A percentile compares a stretch with the other conserved stretches of the same genome.
Conservation (phyloP, 2,113 vertebrate genomes). For the Symphodus melops region DNA sequence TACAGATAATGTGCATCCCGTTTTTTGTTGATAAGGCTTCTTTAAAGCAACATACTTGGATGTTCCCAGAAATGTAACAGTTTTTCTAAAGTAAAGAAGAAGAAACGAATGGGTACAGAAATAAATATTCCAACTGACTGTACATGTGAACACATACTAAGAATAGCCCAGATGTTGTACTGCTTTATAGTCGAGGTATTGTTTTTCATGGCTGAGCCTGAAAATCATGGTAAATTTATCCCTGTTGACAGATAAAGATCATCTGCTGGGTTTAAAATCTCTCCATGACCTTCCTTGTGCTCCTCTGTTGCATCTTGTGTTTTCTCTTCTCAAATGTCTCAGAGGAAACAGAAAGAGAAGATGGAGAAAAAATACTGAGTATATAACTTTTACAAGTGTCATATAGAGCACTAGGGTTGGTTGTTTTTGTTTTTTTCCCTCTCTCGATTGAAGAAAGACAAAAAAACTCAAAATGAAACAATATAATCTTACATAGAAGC, state of each 20-base stretch:
- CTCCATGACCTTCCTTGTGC: background rate
- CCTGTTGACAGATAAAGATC: slow-evolving; percentile 24
- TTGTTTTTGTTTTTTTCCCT: background rate
- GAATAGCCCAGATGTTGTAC: slow-evolving; percentile 37
- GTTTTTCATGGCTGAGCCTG: slow-evolving; percentile 23
- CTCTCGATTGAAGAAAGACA: background rate
- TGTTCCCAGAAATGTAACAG: too few species aligned
- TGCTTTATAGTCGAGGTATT: slow-evolving; percentile 2
- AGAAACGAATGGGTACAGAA: too few species aligned
- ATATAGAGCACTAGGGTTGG: too few species aligned
- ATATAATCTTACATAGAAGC: background rate
- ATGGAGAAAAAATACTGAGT: background rate
- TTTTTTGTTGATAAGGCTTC: too few species aligned
- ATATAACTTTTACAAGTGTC: background rate
- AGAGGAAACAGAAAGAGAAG: background rate
- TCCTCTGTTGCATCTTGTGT: background rate
- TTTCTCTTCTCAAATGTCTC: background rate
- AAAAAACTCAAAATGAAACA: background rate
- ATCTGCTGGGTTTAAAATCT: background rate
- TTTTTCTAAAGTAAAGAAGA: too few species aligned
- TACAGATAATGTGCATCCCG: background rate
- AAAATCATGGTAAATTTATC: slow-evolving; percentile 23
- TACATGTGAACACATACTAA: background rate
- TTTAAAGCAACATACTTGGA: background rate
- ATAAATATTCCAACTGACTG: background rate